Evolutionary conservation across 2,797 vertebrate species (phyloP).

Genomic region (Garrulus glandarius): DNA sequence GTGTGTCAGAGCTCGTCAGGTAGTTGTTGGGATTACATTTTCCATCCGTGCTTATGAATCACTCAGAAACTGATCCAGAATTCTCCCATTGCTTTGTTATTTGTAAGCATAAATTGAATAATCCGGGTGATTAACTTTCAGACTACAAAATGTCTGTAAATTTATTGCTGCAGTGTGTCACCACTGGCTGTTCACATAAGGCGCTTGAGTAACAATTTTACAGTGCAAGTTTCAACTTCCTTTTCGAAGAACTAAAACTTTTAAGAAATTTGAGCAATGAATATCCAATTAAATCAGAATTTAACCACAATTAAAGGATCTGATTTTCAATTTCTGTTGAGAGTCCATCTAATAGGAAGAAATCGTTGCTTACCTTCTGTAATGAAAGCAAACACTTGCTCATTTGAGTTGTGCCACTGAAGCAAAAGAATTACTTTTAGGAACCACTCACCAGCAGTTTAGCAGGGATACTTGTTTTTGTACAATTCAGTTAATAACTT

Average conservation of each 20-base stretch:
- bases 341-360: neutral
- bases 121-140: neutral
- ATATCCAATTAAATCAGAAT: neutral
- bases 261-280: neutral
- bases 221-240: neutral
- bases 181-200: neutral
- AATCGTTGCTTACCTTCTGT: neutral
- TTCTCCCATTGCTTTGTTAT: conserved; percentile 13
- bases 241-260: neutral
- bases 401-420: neutral
- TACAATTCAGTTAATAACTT: neutral
- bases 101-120: conserved; percentile 36
- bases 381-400: neutral
- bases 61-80: conserved; percentile 13
- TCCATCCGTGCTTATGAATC: conserved; percentile 37
- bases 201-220: neutral
- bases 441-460: neutral
- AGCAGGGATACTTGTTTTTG: neutral
- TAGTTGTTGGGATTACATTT: conserved; percentile 22
- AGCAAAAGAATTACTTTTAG: neutral
- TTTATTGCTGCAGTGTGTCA: neutral
- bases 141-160: neutral
- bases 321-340: neutral
- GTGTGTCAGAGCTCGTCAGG: conserved; percentile 44
- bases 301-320: neutral